Base-by-base conservation (phyloP, 2,888 invertebrate genomes). In the Cyrtodaria siliqua region DNA sequence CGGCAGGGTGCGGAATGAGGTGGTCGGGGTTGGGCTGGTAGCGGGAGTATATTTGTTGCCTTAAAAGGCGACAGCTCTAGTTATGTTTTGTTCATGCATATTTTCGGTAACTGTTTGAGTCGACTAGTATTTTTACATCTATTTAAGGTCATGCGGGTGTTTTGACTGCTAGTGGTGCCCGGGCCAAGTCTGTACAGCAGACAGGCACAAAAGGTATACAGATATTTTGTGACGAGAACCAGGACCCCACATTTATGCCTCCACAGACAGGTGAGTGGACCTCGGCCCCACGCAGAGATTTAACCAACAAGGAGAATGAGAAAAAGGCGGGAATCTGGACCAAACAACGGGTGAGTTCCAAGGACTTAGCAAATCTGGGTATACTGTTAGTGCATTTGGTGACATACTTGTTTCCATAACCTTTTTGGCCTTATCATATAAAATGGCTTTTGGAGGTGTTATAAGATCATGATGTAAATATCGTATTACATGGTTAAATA, bases 261-360 rank as follows among this genome's bases (percentile, higher is more conserved):
- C 68, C 76, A n/a, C 87, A 87, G 62, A 88, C 87, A 2, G 87
- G 89, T 24, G 89, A 91, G 50, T 89, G 86, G 83, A 66, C 74
- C 24, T 76, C 83, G 3, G 66, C 87, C 14, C 90, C 90, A 2
- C 72, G 75, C 16, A 74, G 69, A 50, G 71, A 81, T 16, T 66
- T 74, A 0, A 60, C 83, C 26, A 94, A 94, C 77, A 95, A 96
- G 89, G 96, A 97, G 92, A 96, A 97, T 92, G 93, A 94, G 1
- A 94, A 95, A 78, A 95, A 96, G 89, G 94, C 96, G 1, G 95
- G 96, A 1, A 95, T 95, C 2, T 96, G 96, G 96, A 95, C 94
- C 60, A 94, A 91, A 78, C 90, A 87, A 2, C 91, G 90, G 84
- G 90, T 93, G 70, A n/a, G n/a, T n/a, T n/a, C n/a, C n/a, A n/a